Conservation (phyloP, 2,888 invertebrate species). For the Drosophila crucigera region DNA sequence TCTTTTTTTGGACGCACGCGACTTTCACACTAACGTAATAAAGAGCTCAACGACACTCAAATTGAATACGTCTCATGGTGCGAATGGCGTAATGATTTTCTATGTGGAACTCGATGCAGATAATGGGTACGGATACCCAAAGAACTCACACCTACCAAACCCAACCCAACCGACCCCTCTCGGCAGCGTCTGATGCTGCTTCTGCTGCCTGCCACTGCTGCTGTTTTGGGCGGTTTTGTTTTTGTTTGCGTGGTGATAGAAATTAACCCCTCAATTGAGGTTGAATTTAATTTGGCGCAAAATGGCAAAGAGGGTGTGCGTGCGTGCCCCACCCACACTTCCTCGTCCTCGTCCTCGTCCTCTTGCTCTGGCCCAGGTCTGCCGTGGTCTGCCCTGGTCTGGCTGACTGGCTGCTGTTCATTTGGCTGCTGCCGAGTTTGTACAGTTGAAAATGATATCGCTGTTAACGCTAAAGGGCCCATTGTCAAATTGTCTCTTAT, state of each 20-base stretch:
- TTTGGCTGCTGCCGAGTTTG: constrained; percentile 56
- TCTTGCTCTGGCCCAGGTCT: background rate
- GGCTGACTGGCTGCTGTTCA: constrained; percentile 54
- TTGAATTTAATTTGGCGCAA: constrained; percentile 86
- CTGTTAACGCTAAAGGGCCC: constrained; percentile 79
- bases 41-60: constrained; percentile 85
- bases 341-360: background rate
- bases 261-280: constrained; percentile 86
- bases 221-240: constrained; percentile 70
- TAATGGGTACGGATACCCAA: constrained; percentile 67
- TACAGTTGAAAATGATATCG: constrained; percentile 72
- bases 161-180: constrained; percentile 7
- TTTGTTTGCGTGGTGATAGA: constrained; percentile 83
- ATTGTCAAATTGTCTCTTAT: constrained; percentile 83
- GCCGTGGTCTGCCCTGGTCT: background rate
- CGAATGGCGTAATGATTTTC: constrained; percentile 83
- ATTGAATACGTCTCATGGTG: constrained; percentile 83
- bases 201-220: constrained; percentile 29
- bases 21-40: constrained; percentile 84
- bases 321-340: constrained; percentile 23
- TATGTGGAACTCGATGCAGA: constrained; percentile 80
- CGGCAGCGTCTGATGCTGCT: constrained; percentile 23
- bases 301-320: constrained; percentile 74
- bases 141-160: constrained; percentile 18
- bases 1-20: constrained; percentile 74